Conservation (phyloP, 2,797 vertebrate species). For the Acrossocheilus wenchowensis region DNA sequence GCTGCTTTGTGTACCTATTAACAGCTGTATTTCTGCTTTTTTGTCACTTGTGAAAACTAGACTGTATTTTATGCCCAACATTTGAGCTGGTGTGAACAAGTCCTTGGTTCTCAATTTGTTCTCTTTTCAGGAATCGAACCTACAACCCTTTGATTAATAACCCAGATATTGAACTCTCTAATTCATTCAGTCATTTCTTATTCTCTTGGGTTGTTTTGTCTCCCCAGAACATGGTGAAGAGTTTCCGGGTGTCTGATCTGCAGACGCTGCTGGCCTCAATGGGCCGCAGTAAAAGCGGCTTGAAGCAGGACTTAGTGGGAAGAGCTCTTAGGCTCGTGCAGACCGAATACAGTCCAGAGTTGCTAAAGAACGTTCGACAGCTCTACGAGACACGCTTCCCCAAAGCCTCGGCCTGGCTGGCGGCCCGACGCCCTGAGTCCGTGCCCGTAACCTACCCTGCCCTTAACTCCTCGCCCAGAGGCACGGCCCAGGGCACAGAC, state of each 20-base stretch:
- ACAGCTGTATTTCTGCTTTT: background rate
- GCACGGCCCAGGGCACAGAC: slow-evolving; percentile 86
- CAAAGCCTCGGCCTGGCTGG: slow-evolving; percentile 85
- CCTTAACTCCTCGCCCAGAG: slow-evolving; percentile 76
- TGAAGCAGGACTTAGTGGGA: slow-evolving; percentile 97
- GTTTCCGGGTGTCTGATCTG: slow-evolving; percentile 98
- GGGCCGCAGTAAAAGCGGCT: slow-evolving; percentile 97
- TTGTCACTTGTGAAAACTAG: background rate
- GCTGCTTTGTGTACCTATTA: no score
- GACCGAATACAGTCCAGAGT: slow-evolving; percentile 96
- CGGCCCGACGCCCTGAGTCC: slow-evolving; percentile 78
- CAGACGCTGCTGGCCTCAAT: slow-evolving; percentile 98
- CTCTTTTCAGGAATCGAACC: background rate
- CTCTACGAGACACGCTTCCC: slow-evolving; percentile 96
- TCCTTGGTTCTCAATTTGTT: background rate
- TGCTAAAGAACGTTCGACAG: slow-evolving; percentile 97
- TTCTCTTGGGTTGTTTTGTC: slow-evolving; percentile 30
- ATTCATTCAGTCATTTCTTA: background rate
- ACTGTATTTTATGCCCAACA: background rate
- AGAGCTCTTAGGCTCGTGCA: slow-evolving; percentile 94
- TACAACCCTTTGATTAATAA: background rate
- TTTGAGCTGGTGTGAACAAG: background rate
- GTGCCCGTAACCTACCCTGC: slow-evolving; percentile 77
- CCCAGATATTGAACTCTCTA: background rate
- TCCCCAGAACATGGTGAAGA: slow-evolving; percentile 97